Conservation (phyloP, 2,113 vertebrate genomes). For the Sitta europaea region DNA sequence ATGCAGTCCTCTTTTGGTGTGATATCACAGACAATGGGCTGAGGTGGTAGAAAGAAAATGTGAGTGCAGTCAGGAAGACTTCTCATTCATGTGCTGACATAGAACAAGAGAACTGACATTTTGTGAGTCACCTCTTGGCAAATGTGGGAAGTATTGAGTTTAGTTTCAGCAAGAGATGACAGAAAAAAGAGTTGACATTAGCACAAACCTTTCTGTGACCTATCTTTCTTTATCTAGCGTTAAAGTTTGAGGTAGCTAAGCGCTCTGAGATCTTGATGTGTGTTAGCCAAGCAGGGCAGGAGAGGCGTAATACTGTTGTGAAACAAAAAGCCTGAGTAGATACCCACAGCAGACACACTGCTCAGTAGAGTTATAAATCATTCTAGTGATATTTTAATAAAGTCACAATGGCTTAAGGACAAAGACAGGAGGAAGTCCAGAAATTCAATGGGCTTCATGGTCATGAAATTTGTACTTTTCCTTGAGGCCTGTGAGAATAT, state of each 20-base stretch:
- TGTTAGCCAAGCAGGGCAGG: not conserved
- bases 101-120: not conserved
- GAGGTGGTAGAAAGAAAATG: not conserved
- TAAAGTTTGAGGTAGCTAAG: not conserved
- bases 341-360: not conserved
- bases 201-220: not conserved
- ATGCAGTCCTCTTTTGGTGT: fast-evolving
- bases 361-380: not conserved
- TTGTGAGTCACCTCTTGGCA: not conserved
- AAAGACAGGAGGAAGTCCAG: not conserved
- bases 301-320: not conserved
- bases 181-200: not conserved
- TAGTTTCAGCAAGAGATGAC: not conserved
- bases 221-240: not conserved
- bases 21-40: not conserved
- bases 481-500: not conserved
- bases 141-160: not conserved
- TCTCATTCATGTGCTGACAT: not conserved
- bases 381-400: not conserved
- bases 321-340: not conserved
- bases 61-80: not conserved
- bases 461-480: not conserved
- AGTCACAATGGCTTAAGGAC: not conserved
- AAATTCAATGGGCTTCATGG: not conserved
- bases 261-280: not conserved